phyloP scores from a whole-genome alignment of 1,140 invertebrate species.

The Yoshiicerus persimilis region DNA sequence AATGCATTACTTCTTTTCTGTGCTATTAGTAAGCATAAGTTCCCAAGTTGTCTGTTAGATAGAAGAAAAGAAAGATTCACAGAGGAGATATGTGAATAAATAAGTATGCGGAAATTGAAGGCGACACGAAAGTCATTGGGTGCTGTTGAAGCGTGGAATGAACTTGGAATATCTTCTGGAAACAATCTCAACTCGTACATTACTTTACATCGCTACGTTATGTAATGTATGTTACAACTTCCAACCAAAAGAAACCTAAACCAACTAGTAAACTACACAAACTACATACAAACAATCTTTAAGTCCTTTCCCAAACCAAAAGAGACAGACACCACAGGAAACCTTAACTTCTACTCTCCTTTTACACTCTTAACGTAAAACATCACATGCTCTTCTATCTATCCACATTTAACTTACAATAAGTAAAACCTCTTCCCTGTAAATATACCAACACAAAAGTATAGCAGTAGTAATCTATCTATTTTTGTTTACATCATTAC shows the following conservation, averaged over 20 bases:
- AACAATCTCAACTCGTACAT: conserved; percentile 23
- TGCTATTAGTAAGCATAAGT: background rate
- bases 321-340: background rate
- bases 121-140: conserved; percentile 42
- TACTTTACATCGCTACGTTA: background rate
- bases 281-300: background rate
- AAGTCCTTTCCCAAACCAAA: background rate
- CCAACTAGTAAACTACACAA: background rate
- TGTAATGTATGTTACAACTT: background rate
- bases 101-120: conserved; percentile 43
- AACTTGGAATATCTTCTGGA: conserved; percentile 35
- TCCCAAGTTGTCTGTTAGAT: background rate
- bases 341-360: background rate
- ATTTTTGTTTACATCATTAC: too few species aligned
- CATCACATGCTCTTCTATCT: too few species aligned
- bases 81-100: conserved; percentile 35
- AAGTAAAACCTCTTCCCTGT: too few species aligned
- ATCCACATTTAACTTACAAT: too few species aligned
- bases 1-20: background rate
- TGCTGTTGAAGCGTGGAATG: conserved; percentile 43
- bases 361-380: background rate
- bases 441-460: too few species aligned
- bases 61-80: background rate
- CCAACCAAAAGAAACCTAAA: background rate
- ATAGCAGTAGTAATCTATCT: too few species aligned